Evolutionary conservation across 2,113 vertebrate genomes (phyloP).

Genomic region (Heterocephalus glaber): DNA sequence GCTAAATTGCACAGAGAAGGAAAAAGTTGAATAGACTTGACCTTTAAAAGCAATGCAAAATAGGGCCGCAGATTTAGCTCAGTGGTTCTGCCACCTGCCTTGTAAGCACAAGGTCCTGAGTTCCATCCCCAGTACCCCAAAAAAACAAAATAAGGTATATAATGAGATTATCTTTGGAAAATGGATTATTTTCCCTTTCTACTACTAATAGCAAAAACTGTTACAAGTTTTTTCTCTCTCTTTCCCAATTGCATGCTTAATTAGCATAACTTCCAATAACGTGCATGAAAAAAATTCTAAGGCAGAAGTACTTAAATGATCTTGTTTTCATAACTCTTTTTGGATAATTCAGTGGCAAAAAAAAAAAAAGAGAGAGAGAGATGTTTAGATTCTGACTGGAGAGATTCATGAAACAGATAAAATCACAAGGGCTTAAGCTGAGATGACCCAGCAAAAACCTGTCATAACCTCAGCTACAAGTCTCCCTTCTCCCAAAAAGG

Average conservation of each 20-base stretch:
- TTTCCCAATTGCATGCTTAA: constrained; percentile 48
- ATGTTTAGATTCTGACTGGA: neutral
- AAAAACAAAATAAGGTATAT: neutral
- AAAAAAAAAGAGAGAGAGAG: constrained; percentile 45
- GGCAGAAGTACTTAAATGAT: constrained; percentile 42
- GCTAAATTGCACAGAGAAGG: neutral
- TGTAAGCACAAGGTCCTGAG: too few species aligned
- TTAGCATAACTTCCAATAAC: constrained; percentile 48
- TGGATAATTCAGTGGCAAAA: constrained; percentile 74
- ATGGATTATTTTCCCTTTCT: constrained; percentile 1
- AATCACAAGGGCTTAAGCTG: constrained; percentile 65
- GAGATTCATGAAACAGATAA: constrained; percentile 53
- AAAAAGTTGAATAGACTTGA: constrained; percentile 20
- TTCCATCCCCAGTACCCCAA: too few species aligned
- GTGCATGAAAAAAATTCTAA: neutral
- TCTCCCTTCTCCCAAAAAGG: neutral
- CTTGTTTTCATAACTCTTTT: constrained; percentile 48
- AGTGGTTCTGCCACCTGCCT: too few species aligned
- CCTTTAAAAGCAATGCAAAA: constrained; percentile 18
- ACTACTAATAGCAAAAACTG: constrained; percentile 45
- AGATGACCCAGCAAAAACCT: constrained; percentile 62
- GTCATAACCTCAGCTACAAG: neutral
- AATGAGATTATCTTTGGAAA: constrained; percentile 64
- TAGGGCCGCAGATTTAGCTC: too few species aligned
- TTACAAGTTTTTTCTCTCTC: neutral